These are phyloP conservation scores for Pardosa pseudoannulata DNA, from an alignment of 2,888 invertebrate genomes.

Conservation along the genomic window DNA sequence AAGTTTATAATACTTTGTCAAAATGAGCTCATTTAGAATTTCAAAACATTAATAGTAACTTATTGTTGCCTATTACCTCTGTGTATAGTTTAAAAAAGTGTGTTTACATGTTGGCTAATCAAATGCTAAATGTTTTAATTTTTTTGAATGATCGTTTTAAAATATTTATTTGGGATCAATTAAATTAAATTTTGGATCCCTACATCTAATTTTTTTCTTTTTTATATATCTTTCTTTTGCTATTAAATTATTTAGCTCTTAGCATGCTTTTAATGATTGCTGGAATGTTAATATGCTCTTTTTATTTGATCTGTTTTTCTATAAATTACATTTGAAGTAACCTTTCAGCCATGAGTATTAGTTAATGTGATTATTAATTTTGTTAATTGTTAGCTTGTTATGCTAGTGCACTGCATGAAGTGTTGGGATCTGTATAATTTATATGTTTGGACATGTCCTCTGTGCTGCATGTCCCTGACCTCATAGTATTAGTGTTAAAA, in stretches of 20 bases:
- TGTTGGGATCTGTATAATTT: slow-evolving; percentile 69
- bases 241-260: not conserved
- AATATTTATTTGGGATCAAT: no score
- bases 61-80: no score
- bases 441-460: slow-evolving; percentile 72
- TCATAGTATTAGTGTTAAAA: slow-evolving; percentile 57
- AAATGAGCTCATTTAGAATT: no score
- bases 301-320: slow-evolving; percentile 11
- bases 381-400: slow-evolving; percentile 65
- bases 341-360: slow-evolving; percentile 68
- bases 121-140: no score
- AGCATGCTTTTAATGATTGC: slow-evolving; percentile 29
- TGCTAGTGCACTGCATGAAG: slow-evolving; percentile 73
- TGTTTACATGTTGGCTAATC: no score
- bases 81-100: no score
- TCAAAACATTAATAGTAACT: no score
- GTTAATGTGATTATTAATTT: slow-evolving; percentile 55
- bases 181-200: no score
- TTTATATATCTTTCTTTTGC: not conserved
- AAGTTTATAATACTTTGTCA: no score
- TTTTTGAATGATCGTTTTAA: no score
- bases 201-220: not conserved
- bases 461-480: slow-evolving; percentile 72
- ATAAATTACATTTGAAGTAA: slow-evolving; percentile 11
- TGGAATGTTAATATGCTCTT: slow-evolving; percentile 27